A percentile compares a stretch with the other conserved stretches of the same genome.
Conservation (phyloP, 1,140 invertebrate species). For the Battus philenor region DNA sequence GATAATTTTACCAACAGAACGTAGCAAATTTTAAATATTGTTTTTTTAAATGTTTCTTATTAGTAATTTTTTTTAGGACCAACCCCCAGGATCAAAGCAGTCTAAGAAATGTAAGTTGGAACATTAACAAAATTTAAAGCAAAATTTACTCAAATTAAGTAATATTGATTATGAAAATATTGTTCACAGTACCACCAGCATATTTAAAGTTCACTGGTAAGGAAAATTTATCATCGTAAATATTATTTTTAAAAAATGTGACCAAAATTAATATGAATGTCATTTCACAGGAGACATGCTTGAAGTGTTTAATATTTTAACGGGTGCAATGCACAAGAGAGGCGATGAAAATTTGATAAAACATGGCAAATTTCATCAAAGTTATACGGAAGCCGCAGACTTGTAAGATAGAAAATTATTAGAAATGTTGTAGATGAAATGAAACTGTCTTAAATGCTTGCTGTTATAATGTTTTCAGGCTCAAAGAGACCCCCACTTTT, state of each 20-base stretch:
- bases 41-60: slow-evolving; percentile 11
- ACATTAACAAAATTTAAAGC: slow-evolving; percentile 9
- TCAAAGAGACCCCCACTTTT: slow-evolving; percentile 40
- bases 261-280: too few relatives aligned
- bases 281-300: slow-evolving; percentile 25
- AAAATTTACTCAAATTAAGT: too few relatives aligned
- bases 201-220: slow-evolving; percentile 43
- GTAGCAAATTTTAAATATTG: slow-evolving; percentile 6
- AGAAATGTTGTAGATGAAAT: too few relatives aligned
- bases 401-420: too few relatives aligned
- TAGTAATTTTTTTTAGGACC: slow-evolving; percentile 23
- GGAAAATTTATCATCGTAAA: neutral
- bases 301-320: slow-evolving; percentile 49
- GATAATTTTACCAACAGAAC: slow-evolving; percentile 28
- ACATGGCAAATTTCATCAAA: slow-evolving; percentile 47
- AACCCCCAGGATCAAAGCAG: slow-evolving; percentile 32
- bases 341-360: slow-evolving; percentile 33
- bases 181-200: slow-evolving; percentile 38
- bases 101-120: too few relatives aligned
- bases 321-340: slow-evolving; percentile 43
- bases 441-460: neutral
- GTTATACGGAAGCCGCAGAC: slow-evolving; percentile 29
- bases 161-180: neutral
- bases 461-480: slow-evolving; percentile 23
- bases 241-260: neutral